Conservation (phyloP, 2,113 vertebrate species). For the Xenotilapia flavipinnis region DNA sequence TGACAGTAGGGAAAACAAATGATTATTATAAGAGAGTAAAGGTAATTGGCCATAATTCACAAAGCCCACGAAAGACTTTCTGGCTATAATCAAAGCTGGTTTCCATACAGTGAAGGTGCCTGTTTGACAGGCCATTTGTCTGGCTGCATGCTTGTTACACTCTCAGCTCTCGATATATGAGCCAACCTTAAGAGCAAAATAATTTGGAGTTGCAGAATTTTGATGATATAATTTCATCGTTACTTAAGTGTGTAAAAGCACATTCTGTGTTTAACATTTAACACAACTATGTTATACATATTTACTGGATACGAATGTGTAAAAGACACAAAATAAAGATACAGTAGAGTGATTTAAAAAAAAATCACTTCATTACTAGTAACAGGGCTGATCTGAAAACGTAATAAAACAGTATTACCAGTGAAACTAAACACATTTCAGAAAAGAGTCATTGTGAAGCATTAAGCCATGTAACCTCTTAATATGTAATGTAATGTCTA, state of each 20-base stretch:
- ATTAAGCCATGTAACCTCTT: not conserved
- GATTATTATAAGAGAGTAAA: slow-evolving; percentile 51
- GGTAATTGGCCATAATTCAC: slow-evolving; percentile 61
- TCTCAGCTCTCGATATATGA: not conserved
- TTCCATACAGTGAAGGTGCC: slow-evolving; percentile 38
- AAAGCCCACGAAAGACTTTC: slow-evolving; percentile 6
- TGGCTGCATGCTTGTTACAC: slow-evolving; percentile 19
- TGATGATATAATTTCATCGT: not conserved
- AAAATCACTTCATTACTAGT: not conserved
- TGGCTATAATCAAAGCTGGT: slow-evolving; percentile 42
- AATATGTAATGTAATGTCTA: not conserved
- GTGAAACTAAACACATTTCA: fast-evolving
- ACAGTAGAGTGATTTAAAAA: not conserved
- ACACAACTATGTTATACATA: not conserved
- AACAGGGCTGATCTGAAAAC: not conserved
- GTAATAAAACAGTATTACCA: not conserved
- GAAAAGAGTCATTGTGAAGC: not conserved
- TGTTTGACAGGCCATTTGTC: slow-evolving; percentile 40
- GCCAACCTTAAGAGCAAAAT: not conserved
- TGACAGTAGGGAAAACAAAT: slow-evolving; percentile 55
- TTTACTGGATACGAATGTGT: not conserved
- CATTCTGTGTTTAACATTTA: not conserved
- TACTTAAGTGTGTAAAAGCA: not conserved
- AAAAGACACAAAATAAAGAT: not conserved
- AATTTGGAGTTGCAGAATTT: not conserved